A percentile compares a stretch with the other conserved stretches of the same genome.
phyloP scores from a whole-genome alignment of 2,797 vertebrate genomes.

The Sebastolobus alascanus region DNA sequence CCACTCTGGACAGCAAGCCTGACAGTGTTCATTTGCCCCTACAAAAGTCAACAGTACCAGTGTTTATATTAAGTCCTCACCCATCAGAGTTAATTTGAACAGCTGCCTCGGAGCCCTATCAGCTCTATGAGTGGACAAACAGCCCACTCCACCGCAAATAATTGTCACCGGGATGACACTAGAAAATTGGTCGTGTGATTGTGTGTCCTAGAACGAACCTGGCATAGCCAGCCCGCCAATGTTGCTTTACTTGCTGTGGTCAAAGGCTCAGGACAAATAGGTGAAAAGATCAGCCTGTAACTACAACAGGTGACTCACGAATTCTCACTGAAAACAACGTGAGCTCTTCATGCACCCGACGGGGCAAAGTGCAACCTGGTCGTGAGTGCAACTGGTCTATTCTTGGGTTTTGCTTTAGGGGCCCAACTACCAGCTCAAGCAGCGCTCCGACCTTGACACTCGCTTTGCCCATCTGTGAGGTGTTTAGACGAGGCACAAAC shows the following conservation, averaged over 20 bases:
- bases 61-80: constrained; percentile 60
- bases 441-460: background rate
- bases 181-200: constrained; percentile 16
- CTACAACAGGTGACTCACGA: background rate
- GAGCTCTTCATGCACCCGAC: background rate
- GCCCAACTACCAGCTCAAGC: background rate
- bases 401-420: background rate
- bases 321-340: background rate
- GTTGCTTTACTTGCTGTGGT: constrained; percentile 1
- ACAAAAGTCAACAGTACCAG: constrained; percentile 51
- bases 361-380: background rate
- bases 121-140: constrained; percentile 56
- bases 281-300: background rate
- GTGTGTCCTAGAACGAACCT: constrained; percentile 24
- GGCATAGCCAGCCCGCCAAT: background rate
- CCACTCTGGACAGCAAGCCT: constrained; percentile 25
- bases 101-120: constrained; percentile 65
- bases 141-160: constrained; percentile 58
- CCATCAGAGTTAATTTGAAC: constrained; percentile 71
- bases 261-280: background rate
- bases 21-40: constrained; percentile 46
- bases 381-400: background rate
- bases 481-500: background rate
- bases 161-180: constrained; percentile 28
- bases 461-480: background rate